These are phyloP conservation scores for Anorthoa munda DNA, from an alignment of 2,888 invertebrate genomes.

Conservation along the genomic window DNA sequence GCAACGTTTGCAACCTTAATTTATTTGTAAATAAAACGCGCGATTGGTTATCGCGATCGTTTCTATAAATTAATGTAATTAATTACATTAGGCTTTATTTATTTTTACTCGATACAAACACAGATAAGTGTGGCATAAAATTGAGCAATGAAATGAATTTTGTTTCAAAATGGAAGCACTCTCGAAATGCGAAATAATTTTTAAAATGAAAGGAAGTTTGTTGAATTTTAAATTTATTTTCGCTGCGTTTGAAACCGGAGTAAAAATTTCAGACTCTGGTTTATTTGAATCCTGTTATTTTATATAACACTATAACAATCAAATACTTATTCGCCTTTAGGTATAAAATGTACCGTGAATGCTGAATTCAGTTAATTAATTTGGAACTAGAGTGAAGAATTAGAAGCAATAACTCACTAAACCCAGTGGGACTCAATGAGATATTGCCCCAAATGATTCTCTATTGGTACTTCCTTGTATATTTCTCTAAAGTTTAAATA, in stretches of 20 bases:
- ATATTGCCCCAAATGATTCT: conserved; percentile 6
- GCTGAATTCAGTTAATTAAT: conserved; percentile 14
- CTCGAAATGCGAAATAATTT: conserved; percentile 38
- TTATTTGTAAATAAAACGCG: conserved; percentile 31
- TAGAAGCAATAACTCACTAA: not conserved
- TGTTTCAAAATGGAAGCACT: conserved; percentile 30
- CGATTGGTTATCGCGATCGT: conserved; percentile 6
- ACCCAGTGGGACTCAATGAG: conserved; percentile 12
- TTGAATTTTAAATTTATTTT: conserved; percentile 49
- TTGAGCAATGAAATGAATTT: conserved; percentile 24
- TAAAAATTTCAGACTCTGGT: conserved; percentile 39
- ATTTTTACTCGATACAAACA: conserved; percentile 42
- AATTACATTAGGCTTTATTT: conserved; percentile 34
- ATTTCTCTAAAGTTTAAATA: conserved; percentile 11
- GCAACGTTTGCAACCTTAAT: conserved; percentile 9
- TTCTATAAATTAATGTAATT: conserved; percentile 36
- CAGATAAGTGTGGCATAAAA: conserved; percentile 28
- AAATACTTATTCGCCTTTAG: conserved; percentile 15
- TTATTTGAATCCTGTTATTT: conserved; percentile 27
- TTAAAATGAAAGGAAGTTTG: conserved; percentile 42
- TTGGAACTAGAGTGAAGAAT: not conserved
- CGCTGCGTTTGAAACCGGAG: conserved; percentile 32
- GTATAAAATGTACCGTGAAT: not conserved
- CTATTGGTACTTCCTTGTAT: not conserved
- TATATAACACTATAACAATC: conserved; percentile 11